Evolutionary conservation across 2,888 invertebrate species (phyloP), one percentile per base, ranked within the genome.

Genomic region (Cheilosia scutellata): DNA sequence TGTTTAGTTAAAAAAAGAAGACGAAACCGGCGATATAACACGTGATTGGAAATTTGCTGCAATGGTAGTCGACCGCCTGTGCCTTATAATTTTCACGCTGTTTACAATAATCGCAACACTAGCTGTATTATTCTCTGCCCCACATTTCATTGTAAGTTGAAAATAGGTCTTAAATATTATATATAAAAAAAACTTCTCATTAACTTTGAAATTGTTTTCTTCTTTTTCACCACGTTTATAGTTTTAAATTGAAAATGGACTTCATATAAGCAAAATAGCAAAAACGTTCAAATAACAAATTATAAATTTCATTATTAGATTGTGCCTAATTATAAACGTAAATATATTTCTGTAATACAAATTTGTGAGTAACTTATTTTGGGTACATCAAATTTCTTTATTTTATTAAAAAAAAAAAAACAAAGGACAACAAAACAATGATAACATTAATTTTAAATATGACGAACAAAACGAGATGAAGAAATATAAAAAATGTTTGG

Each of bases 1-100:
- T 89, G 93, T 93, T 33, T 96, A 96, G 94, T 95, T 96, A 90
- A 96, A 97, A 93, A 96, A 96, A 93, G 98, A 98, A 92, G 98
- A 99, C 93, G 97, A 97, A 93, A 96, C 97, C 90, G 96, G 96
- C 93, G 98, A 97, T 93, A 95, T 98, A 92, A 96, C 98, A 93
- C 96, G 97, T 94, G 98, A 98, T 95, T 99, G 99, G 99, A 98
- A 98, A 94, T 99, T 98, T 94, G 98, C 98, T 92, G 98, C 98
- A 93, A 98, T 98, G 98, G 98, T 99, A 94, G 98, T 99, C 94
- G 99, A 99, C 95, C 96, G 98, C 95, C 95, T 98, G 95, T 99
- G 99, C 96, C 97, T 99, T 95, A 98, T 98, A 95, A 96, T 98
- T 95, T 99, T 99, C 96, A 97, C 98, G 94, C 95, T 97, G 94